Conservation (phyloP, 1,140 invertebrate species). For the Lepidurus arcticus region DNA sequence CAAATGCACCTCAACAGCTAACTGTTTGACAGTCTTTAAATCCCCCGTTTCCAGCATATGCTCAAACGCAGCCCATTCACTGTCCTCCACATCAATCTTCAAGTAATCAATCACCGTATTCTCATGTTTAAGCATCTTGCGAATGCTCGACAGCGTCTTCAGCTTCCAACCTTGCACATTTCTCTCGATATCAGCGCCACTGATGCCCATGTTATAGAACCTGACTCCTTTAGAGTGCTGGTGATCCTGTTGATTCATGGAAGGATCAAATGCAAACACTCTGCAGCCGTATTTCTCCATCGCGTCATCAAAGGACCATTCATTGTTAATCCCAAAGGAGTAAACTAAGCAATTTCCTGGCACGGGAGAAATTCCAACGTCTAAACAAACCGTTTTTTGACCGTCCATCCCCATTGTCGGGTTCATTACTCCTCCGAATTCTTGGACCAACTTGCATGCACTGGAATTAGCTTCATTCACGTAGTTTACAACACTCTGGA, state of each 20-base stretch:
- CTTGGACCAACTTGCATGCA: conserved; percentile 26
- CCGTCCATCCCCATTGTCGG: conserved; percentile 16
- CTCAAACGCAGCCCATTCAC: conserved; percentile 31
- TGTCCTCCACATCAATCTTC: conserved; percentile 37
- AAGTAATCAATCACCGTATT: conserved; percentile 33
- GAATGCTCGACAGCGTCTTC: conserved; percentile 13
- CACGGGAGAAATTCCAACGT: conserved; percentile 28
- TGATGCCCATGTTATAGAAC: conserved; percentile 31
- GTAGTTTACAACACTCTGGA: neutral
- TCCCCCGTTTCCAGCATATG: conserved; percentile 16
- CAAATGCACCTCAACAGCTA: conserved; percentile 23
- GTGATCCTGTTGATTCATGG: conserved; percentile 32
- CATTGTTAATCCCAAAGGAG: conserved; percentile 39
- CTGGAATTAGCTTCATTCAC: neutral
- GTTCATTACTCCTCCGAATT: neutral
- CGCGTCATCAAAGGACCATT: conserved; percentile 40
- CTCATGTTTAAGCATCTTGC: neutral
- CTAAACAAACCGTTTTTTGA: conserved; percentile 32
- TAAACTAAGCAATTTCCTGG: conserved; percentile 36
- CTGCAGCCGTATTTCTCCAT: conserved; percentile 38
- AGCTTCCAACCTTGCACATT: conserved; percentile 26
- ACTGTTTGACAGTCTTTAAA: conserved; percentile 29
- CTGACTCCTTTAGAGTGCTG: conserved; percentile 16
- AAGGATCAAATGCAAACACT: conserved; percentile 40
- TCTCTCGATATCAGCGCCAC: neutral